Base-by-base conservation (phyloP, 2,888 invertebrate genomes). In the Eupithecia tripunctaria region DNA sequence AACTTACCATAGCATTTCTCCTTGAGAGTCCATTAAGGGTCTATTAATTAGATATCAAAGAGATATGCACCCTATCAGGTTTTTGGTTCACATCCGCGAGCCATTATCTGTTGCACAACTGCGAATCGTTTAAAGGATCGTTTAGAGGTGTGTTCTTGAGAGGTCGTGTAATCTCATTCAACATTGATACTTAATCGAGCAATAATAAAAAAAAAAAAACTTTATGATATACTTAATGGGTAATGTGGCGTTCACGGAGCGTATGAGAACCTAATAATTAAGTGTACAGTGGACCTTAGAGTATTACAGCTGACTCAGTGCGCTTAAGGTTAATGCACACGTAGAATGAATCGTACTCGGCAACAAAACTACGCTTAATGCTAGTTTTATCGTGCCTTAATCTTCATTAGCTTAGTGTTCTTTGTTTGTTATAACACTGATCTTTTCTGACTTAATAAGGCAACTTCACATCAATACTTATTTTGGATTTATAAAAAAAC, bases 251-350 rank as follows among this genome's bases (percentile, higher is more conserved):
- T 56, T 56, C 25, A 56, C 32, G 2, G 36, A 38, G 38, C 64
- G 12, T 3, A 25, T 38, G 6, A 15, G 25, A 64, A 38, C 21
- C 36, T 36, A 3, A 63, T 25, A 32, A n/a, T 36, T 63, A 36
- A 63, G 72, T 72, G 68, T 73, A 43, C 70, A 73, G 66, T 56
- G 60, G 62, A 71, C 67, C 69, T 78, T 76, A 74, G 25, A 67
- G 73, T 63, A 73, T 73, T 67, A 67, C 67, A 60, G 15, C 72
- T 66, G 70, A 73, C 73, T 73, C 60, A 67, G 59, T 67, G 68
- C 59, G 59, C 72, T 73, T 72, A 71, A 71, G 69, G 68, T 56
- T 71, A 78, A 74, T 72, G 71, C 65, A n/a, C 66, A 71, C 67
- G 70, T 72, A 69, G 62, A 70, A 67, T 51, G n/a, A 69, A 73